A percentile compares a stretch with the other conserved stretches of the same genome.
Evolutionary conservation across 37 sponge, comb jelly and placozoan genomes (phyloP).

Genomic region (Axinella damicornis): DNA sequence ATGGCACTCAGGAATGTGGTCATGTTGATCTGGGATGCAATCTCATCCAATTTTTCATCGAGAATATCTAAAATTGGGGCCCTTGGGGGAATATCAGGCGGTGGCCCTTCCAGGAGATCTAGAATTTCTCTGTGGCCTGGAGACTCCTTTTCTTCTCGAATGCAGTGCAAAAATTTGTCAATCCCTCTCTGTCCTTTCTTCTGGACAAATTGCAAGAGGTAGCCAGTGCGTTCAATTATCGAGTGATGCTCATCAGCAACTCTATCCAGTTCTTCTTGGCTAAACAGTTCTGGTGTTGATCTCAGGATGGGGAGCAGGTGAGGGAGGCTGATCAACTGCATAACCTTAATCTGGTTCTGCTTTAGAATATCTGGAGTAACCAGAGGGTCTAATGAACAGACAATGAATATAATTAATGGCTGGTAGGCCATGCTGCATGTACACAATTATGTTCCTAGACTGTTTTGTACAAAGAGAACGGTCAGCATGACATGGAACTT

Average conservation of each 20-base stretch:
- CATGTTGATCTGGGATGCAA: neutral
- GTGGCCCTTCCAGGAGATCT: conserved; percentile 16
- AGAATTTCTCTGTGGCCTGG: conserved; percentile 29
- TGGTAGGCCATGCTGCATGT: no score
- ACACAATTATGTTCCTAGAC: no score
- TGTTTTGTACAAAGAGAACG: no score
- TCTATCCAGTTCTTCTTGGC: neutral
- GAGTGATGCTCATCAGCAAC: conserved; percentile 4
- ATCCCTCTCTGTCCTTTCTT: conserved; percentile 9
- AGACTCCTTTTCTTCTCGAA: conserved; percentile 4
- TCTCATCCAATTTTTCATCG: neutral
- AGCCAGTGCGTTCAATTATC: conserved; percentile 29
- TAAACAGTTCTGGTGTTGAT: neutral
- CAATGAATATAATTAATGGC: no score
- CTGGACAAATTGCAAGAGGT: conserved; percentile 17
- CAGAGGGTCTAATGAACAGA: no score
- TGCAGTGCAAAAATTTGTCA: conserved; percentile 18
- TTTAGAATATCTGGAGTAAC: no score
- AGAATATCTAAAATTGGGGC: conserved; percentile 37
- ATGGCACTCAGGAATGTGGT: conserved; percentile 23
- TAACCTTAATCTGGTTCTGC: conserved; percentile 1
- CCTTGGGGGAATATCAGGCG: neutral
- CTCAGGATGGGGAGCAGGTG: conserved; percentile 19
- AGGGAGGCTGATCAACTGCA: conserved; percentile 16
- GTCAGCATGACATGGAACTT: no score